These are phyloP conservation scores for Erebia palarica DNA, from an alignment of 2,888 invertebrate species.

Conservation along the genomic window DNA sequence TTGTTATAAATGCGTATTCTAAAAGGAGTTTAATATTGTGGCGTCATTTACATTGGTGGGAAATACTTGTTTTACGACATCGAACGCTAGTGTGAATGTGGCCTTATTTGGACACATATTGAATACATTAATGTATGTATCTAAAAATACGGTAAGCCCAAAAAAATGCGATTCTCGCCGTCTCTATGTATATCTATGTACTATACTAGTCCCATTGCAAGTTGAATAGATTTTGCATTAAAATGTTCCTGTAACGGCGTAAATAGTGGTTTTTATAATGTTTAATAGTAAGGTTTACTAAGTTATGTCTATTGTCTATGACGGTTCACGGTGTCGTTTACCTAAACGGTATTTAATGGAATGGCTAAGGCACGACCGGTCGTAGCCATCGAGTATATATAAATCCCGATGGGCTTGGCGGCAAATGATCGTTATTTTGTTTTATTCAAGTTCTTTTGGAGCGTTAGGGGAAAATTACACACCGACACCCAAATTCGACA, in stretches of 20 bases:
- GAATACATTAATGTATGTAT: constrained; percentile 49
- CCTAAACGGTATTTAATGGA: too few species aligned
- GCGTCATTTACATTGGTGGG: constrained; percentile 73
- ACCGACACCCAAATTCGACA: too few species aligned
- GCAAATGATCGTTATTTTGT: too few species aligned
- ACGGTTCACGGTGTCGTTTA: constrained; percentile 44
- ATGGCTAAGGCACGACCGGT: neutral
- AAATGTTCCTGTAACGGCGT: constrained; percentile 79
- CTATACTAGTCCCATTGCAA: constrained; percentile 80
- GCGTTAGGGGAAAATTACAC: too few species aligned
- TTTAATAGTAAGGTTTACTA: constrained; percentile 67
- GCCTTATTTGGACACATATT: constrained; percentile 60
- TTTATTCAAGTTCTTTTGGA: too few species aligned
- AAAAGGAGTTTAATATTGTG: constrained; percentile 60
- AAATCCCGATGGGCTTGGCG: too few species aligned
- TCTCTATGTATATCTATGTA: neutral
- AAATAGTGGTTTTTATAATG: constrained; percentile 71
- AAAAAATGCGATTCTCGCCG: neutral
- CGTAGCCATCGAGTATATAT: neutral
- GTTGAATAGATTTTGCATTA: constrained; percentile 76
- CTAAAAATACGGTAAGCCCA: constrained; percentile 22
- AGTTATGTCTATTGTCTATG: constrained; percentile 52
- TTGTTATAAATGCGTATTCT: constrained; percentile 56
- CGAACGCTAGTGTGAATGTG: constrained; percentile 76
- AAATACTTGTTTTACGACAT: constrained; percentile 64